A percentile compares a stretch with the other conserved stretches of the same genome.
These are phyloP conservation scores for Rhamnusium bicolor DNA, from an alignment of 2,888 invertebrate species.

Conservation along the genomic window DNA sequence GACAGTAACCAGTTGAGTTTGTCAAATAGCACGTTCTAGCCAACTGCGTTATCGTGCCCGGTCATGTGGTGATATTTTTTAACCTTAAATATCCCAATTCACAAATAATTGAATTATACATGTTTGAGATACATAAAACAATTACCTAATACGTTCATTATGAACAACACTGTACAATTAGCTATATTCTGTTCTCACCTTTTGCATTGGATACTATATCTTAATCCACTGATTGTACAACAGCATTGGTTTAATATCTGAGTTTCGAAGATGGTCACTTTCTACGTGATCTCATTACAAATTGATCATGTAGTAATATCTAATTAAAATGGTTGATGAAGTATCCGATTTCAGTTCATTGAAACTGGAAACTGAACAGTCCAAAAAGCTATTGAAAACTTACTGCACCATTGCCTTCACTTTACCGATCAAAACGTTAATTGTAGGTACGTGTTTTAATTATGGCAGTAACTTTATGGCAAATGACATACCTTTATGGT, in stretches of 20 bases:
- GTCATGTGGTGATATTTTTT: no score
- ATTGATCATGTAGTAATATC: no score
- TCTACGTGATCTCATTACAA: background rate
- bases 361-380: no score
- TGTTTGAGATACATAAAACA: no score
- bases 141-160: background rate
- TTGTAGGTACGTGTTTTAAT: background rate
- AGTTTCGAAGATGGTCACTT: background rate
- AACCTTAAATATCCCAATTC: no score
- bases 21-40: no score
- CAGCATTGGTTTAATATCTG: background rate
- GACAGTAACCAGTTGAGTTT: no score
- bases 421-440: background rate
- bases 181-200: background rate
- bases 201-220: background rate
- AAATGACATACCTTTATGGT: background rate
- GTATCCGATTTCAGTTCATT: background rate
- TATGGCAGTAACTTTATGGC: background rate
- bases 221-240: background rate
- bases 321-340: background rate
- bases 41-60: no score
- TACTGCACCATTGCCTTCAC: background rate
- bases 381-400: background rate
- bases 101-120: no score
- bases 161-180: background rate